phyloP scores from a whole-genome alignment of 2,888 invertebrate species.

The Ectemnius cavifrons region DNA sequence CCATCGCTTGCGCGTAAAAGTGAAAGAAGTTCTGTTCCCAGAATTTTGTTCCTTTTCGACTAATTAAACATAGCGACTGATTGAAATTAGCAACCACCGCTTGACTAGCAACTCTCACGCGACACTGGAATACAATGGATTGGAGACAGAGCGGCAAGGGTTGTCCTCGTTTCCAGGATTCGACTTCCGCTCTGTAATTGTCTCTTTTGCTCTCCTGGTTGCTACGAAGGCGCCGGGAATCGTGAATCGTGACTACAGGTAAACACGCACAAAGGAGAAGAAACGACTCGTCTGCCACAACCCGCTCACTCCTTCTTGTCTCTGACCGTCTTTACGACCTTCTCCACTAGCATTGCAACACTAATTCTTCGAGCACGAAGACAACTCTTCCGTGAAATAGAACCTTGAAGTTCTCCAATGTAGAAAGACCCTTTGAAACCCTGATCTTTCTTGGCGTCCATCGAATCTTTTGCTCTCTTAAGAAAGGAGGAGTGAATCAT shows the following conservation, averaged over 20 bases:
- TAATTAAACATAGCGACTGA: constrained; percentile 46
- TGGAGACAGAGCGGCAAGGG: constrained; percentile 25
- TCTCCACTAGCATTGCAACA: too few species aligned
- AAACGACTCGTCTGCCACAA: constrained; percentile 11
- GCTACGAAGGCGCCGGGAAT: neutral
- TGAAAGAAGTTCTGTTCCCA: constrained; percentile 13
- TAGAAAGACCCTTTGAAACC: too few species aligned
- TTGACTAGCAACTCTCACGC: constrained; percentile 36
- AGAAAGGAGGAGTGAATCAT: too few species aligned
- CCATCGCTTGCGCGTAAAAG: neutral
- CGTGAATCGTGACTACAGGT: too few species aligned
- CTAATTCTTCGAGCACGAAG: too few species aligned
- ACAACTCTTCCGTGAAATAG: too few species aligned
- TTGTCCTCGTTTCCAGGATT: constrained; percentile 52
- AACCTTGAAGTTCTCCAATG: too few species aligned
- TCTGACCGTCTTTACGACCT: constrained; percentile 1
- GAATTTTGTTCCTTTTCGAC: constrained; percentile 13
- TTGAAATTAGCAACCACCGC: constrained; percentile 38
- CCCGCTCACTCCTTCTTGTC: neutral
- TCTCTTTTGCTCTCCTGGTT: neutral
- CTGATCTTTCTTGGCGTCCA: too few species aligned
- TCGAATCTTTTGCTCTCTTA: too few species aligned
- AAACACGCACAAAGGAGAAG: constrained; percentile 27
- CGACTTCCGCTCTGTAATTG: constrained; percentile 47
- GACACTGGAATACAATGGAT: constrained; percentile 40